Base-by-base conservation (phyloP, 2,888 invertebrate genomes). In the Neoitamus cyanurus region DNA sequence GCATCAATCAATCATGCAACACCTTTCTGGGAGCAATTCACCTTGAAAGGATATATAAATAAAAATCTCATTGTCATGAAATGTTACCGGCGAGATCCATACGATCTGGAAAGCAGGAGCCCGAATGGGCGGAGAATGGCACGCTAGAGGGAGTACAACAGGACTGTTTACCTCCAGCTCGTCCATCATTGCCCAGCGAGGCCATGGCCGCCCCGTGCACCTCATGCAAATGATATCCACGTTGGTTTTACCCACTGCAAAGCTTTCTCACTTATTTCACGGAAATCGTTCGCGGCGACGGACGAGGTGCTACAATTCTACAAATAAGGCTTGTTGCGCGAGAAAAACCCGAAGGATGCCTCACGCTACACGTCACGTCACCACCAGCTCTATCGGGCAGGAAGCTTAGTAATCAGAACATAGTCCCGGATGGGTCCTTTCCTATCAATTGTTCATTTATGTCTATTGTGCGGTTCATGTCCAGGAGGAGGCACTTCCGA, bases 1-100 rank as follows among this genome's bases (percentile, higher is more conserved):
- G 58, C 58, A 58, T 58, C 58, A 58, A 58, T 58, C 58, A 58
- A 58, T 58, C 58, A 58, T 58, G 25, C 58, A 58, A 58, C 58
- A 58, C 58, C 58, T 58, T 58, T 58, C 25, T 58, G 58, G 58
- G 6, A 48, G 15, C 48, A 48, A 20, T 48, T 48, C 48, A 20
- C 48, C 48, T 7, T 48, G 15, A 48, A 58, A 58, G 20, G 20
- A 25, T 58, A 58, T 58, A 58, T 25, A 58, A 58, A 58, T 58
- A 58, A 58, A 58, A 58, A 20, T 58, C 25, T 7, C 58, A 58
- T 58, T 58, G 58, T 20, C 58, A 58, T 58, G 20, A 58, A 58
- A 58, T 58, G 25, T 58, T 20, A 20, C 58, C 58, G 58, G 25
- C 58, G 58, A 58, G 25, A 58, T 58, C 58, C 58, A 58, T 58